Conservation (phyloP, 2,113 vertebrate species). For the Aphyosemion australe region DNA sequence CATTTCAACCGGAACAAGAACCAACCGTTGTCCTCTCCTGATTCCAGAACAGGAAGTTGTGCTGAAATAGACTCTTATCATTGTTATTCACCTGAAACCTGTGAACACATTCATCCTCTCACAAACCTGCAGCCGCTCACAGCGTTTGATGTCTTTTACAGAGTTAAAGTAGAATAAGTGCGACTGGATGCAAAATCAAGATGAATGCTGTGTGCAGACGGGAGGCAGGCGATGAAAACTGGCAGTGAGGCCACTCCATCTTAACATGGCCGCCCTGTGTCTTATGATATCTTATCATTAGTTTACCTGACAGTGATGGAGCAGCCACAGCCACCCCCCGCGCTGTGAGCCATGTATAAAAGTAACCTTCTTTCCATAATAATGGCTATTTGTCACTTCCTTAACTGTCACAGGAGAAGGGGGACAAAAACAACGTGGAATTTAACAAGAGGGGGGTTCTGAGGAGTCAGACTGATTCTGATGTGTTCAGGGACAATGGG, state of each 20-base stretch:
- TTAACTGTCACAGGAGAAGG: constrained; percentile 67
- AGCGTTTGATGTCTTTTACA: constrained; percentile 53
- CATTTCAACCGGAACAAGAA: too few species aligned
- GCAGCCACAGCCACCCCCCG: constrained; percentile 43
- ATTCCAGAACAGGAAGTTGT: too few species aligned
- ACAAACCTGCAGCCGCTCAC: constrained; percentile 28
- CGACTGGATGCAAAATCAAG: constrained; percentile 71
- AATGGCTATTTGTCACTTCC: constrained; percentile 77
- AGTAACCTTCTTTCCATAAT: constrained; percentile 84
- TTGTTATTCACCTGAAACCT: constrained; percentile 43
- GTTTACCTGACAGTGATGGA: constrained; percentile 80
- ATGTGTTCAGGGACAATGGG: constrained; percentile 36
- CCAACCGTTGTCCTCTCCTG: too few species aligned
- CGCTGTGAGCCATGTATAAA: constrained; percentile 67
- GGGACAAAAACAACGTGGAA: constrained; percentile 59
- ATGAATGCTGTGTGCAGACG: constrained; percentile 62
- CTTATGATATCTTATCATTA: constrained; percentile 85
- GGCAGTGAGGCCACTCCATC: constrained; percentile 67
- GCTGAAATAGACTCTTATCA: constrained; percentile 52
- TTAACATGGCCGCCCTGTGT: constrained; percentile 74
- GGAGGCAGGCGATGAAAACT: constrained; percentile 50
- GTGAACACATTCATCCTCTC: constrained; percentile 9
- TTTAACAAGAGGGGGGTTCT: constrained; percentile 52
- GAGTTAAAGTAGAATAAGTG: constrained; percentile 63
- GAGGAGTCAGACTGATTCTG: constrained; percentile 28